Evolutionary conservation across 2,888 invertebrate species (phyloP), one percentile per base, ranked within the genome.

Genomic region (Pammene fasciana): DNA sequence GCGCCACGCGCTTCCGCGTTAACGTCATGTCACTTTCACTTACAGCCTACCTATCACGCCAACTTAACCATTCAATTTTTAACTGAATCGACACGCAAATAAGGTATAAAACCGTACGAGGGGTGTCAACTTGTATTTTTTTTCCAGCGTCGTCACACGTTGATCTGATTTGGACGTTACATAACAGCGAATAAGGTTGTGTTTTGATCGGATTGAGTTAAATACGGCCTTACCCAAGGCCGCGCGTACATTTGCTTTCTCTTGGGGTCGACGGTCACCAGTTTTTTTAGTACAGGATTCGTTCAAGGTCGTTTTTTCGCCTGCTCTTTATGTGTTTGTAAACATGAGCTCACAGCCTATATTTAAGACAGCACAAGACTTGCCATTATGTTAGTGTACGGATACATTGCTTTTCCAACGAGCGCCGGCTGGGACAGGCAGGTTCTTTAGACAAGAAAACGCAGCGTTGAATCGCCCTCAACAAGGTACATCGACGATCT

Each of bases 231-330:
- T 46, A 50, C 34, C 46, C 68, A 70, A 70, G 68, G 68, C 59
- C 68, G 46, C 59, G 52, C 62, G 68, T 62, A 67, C 67, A 59
- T 65, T 65, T 65, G 59, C 68, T 70, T 70, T 70, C 68, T 59
- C 68, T 65, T 46, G 68, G 59, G 68, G 68, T 70, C 68, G 65
- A 70, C 59, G 57, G 68, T 65, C 68, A 70, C 41, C 54, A 36
- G 59, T 52, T 65, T 46, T 68, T 70, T 70, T 64, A 34, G 56
- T 68, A 38, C 56, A 64, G 62, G 46, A 55, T 26, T 64, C 62
- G 59, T 59, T 67, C 62, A 71, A 71, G 71, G 71, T 59, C 61
- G 55, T 60, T 54, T 70, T 65, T 61, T 41, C 36, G 57, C 57
- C 26, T 14, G 48, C 10, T 46, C 26, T 38, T 34, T 18, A n/a